Evolutionary conservation across 2,797 vertebrate genomes (phyloP), one percentile per base, ranked within the genome.

Genomic region (Parauchenoglanis punctatus): DNA sequence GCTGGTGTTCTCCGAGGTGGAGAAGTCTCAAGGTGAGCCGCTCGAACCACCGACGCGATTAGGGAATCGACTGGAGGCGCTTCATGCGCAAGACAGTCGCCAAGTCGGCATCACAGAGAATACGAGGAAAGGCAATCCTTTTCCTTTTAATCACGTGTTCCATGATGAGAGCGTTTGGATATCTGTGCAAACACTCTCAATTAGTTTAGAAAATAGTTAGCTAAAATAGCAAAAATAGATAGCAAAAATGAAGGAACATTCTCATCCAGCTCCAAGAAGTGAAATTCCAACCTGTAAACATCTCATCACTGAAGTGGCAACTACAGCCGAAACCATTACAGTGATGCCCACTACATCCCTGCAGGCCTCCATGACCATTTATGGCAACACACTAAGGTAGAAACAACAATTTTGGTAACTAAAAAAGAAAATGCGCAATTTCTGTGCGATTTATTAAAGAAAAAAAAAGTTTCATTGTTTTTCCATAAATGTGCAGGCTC

Each of bases 11-110:
- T 87, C 80, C 17, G 15, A 83, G 80, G 80, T 83, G 80, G 80
- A 83, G 25, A 63, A n/a, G 67, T 81, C 52, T 70, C 83, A 81
- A 88, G 87, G 87, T 88, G 77, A 81, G 77, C 35, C 17, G 46
- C 73, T 83, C 68, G 63, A 0, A 78, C 75, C 40, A 31, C 10
- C 20, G 7, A 59, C 0, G 63, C 67, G 28, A 40, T 87, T 7
- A 59, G 63, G 72, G 73, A 49, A 31, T 80, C 7, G 1, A 25
- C 63, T 49, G 44, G 78, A 73, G 78, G 52, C 18, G 15, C 56
- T 75, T 73, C 25, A 4, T 68, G 65, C 49, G 13, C 83, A 40
- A 84, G 83, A 84, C 31, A 17, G 67, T 56, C 17, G 63, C 81
- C 78, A 40, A 0, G 17, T n/a, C 49, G 20, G 11, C 54, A 13